Evolutionary conservation across 2,888 invertebrate genomes (phyloP).

Genomic region (Amphipyra tragopoginis): DNA sequence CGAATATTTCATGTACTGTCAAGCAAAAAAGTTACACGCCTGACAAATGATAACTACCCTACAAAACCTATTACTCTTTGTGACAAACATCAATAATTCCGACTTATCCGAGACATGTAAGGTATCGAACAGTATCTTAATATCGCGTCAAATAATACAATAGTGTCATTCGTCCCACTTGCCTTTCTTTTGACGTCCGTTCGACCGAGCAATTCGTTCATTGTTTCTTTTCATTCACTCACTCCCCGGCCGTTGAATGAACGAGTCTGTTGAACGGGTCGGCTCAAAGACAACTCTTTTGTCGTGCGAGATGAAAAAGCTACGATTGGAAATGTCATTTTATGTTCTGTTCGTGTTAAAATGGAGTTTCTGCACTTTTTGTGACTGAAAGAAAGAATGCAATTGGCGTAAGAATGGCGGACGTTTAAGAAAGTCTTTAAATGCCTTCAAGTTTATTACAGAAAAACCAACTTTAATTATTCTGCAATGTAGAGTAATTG

Average conservation of each 20-base stretch:
- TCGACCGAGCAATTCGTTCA: constrained; percentile 66
- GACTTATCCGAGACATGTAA: constrained; percentile 8
- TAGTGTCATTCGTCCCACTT: constrained; percentile 56
- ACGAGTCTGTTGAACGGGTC: constrained; percentile 68
- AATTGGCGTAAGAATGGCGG: constrained; percentile 48
- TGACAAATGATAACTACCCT: constrained; percentile 27
- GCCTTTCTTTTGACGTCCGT: constrained; percentile 61
- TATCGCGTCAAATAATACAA: constrained; percentile 58
- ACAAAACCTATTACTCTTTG: constrained; percentile 27
- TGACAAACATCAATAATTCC: constrained; percentile 32
- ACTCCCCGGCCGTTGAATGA: constrained; percentile 62
- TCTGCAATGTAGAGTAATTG: background rate
- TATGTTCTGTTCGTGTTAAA: constrained; percentile 60
- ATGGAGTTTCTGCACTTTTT: constrained; percentile 55
- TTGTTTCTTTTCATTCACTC: constrained; percentile 72
- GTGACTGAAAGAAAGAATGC: constrained; percentile 40
- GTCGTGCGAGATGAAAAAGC: constrained; percentile 67
- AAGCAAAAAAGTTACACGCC: constrained; percentile 12
- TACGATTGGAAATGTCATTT: constrained; percentile 68
- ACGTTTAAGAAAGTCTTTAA: constrained; percentile 41
- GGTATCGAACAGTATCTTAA: constrained; percentile 46
- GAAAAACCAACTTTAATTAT: constrained; percentile 25
- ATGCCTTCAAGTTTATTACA: constrained; percentile 22
- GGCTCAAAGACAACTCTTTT: constrained; percentile 76
- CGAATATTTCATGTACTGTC: constrained; percentile 3